phyloP scores from a whole-genome alignment of 2,797 vertebrate species.

The Sciaenops ocellatus region DNA sequence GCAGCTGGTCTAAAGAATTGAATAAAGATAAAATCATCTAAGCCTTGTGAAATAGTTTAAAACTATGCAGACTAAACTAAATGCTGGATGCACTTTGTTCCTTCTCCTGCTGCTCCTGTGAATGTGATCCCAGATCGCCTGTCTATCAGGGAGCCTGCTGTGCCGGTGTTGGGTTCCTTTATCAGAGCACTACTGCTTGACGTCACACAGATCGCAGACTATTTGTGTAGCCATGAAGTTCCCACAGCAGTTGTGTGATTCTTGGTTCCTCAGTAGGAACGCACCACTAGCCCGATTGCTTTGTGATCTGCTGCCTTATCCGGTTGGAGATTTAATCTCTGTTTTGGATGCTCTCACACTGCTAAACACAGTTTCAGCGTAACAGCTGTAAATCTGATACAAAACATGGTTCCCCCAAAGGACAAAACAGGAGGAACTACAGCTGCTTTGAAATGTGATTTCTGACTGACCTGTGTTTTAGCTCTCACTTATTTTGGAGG shows the following conservation, averaged over 20 bases:
- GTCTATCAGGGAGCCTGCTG: conserved; percentile 39
- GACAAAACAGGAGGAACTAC: conserved; percentile 11
- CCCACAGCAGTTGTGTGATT: conserved; percentile 63
- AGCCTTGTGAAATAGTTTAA: conserved; percentile 6
- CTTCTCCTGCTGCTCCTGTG: conserved; percentile 34
- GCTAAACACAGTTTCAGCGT: conserved; percentile 21
- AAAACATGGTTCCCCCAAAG: conserved; percentile 35
- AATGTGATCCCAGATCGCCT: conserved; percentile 36
- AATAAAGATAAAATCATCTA: conserved; percentile 4
- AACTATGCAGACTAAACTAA: conserved; percentile 15
- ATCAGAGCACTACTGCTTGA: conserved; percentile 60
- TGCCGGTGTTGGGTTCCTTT: conserved; percentile 68
- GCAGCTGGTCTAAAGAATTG: conserved; percentile 1
- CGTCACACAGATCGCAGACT: conserved; percentile 57
- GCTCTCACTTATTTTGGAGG: conserved; percentile 21
- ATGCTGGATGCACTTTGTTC: conserved; percentile 33
- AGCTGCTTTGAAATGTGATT: conserved; percentile 37
- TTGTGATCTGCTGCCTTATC: conserved; percentile 51
- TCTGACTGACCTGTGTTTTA: conserved; percentile 22
- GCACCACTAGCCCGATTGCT: conserved; percentile 27
- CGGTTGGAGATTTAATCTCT: conserved; percentile 46
- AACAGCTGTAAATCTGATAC: conserved; percentile 31
- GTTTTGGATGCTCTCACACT: conserved; percentile 32
- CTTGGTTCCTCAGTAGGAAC: conserved; percentile 47
- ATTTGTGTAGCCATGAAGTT: conserved; percentile 64